Conservation (phyloP, 2,113 vertebrate species). For the Cololabis saira region DNA sequence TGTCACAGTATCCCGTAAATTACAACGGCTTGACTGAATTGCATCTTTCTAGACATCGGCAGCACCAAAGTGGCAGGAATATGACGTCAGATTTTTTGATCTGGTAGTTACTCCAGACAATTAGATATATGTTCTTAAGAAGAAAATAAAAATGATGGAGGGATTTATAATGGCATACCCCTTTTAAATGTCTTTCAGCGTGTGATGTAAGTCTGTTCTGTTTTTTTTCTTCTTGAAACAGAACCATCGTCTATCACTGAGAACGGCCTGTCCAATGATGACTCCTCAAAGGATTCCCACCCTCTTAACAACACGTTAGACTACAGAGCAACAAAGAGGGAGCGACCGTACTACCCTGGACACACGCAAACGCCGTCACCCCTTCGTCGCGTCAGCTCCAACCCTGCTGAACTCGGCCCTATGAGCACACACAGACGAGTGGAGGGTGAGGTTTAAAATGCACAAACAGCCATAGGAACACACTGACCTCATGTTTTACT, state of each 20-base stretch:
- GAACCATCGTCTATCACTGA: conserved; percentile 75
- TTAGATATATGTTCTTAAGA: too few species aligned
- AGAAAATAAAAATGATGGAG: too few species aligned
- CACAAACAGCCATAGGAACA: background rate
- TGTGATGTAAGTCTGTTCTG: accelerated
- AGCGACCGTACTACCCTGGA: conserved; percentile 63
- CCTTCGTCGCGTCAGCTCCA: conserved; percentile 80
- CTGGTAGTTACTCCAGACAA: too few species aligned
- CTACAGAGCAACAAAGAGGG: conserved; percentile 68
- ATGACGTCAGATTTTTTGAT: too few species aligned
- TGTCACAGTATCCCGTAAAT: too few species aligned
- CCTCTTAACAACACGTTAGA: conserved; percentile 56
- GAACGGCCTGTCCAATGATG: conserved; percentile 70
- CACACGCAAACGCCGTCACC: conserved; percentile 67
- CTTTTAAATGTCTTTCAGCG: background rate
- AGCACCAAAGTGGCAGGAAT: too few species aligned
- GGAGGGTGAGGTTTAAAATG: conserved; percentile 84
- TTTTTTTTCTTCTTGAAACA: conserved; percentile 27
- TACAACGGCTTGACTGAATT: too few species aligned
- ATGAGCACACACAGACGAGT: conserved; percentile 83
- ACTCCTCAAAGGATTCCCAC: conserved; percentile 54
- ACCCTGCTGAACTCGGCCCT: conserved; percentile 79
- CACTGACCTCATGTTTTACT: too few species aligned
- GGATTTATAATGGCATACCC: too few species aligned
- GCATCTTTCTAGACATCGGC: too few species aligned